Conservation (phyloP, 1,140 invertebrate genomes). For the Planococcus citri region DNA sequence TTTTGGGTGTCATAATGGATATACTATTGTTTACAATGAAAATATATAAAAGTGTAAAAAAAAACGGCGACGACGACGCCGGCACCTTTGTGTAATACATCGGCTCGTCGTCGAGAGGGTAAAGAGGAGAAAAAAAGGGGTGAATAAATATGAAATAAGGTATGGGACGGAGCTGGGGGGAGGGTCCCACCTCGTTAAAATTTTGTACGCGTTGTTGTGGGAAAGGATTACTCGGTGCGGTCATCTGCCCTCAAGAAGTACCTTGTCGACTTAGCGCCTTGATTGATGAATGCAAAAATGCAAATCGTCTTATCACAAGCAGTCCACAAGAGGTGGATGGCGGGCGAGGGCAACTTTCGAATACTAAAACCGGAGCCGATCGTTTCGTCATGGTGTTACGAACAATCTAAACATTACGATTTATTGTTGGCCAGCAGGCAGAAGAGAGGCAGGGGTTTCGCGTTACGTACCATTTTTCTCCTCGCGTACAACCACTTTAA, state of each 20-base stretch:
- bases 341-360: too few species aligned
- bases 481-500: too few species aligned
- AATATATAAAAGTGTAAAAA: background rate
- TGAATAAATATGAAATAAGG: background rate
- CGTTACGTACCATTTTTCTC: too few species aligned
- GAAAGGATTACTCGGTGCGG: background rate
- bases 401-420: background rate
- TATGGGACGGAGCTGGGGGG: background rate
- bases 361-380: too few species aligned
- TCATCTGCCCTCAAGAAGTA: background rate
- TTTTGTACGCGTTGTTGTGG: background rate
- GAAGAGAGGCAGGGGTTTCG: background rate
- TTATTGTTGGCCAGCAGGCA: background rate
- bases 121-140: too few species aligned
- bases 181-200: too few species aligned
- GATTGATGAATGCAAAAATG: background rate
- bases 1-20: slow-evolving; percentile 5
- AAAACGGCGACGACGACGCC: too few species aligned
- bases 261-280: background rate
- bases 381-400: background rate
- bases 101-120: too few species aligned
- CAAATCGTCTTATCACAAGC: background rate
- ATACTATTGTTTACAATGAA: slow-evolving; percentile 9
- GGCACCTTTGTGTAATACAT: too few species aligned
- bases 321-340: too few species aligned